Evolutionary conservation across 35 echinoderm and acorn worm genomes (phyloP), one percentile per base, ranked within the genome.

Genomic region (Diadema setosum): DNA sequence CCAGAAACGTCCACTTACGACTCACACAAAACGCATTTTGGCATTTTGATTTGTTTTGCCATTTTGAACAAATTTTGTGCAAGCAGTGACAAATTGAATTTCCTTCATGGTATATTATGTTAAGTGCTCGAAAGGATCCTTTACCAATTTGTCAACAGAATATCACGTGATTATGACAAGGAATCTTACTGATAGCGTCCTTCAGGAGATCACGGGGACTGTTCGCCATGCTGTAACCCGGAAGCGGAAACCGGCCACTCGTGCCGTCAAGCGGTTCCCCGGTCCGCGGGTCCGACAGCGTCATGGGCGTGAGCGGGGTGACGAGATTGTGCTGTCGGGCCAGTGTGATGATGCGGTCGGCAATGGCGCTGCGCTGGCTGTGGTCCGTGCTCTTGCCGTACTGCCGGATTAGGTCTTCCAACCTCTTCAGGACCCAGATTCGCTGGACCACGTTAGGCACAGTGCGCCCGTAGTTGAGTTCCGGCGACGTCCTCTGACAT

Each of bases 281-380:
- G 25, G 84, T 45, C 36, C 9, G 42, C 4, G 83, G 83, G 46
- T 93, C 81, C n/a, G 80, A 74, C 58, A 97, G 58, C 32, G 84
- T 41, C 39, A 97, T 52, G 18, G 91, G 95, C 20, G 95, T 97
- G 27, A 97, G 41, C 3, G 95, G 95, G 4, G 95, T 97, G 7
- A 90, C 87, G 16, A 97, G 70, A 45, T 97, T 97, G 42, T 97
- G 37, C 37, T 36, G 7, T 21, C 30, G 60, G 1, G 91, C 91
- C 24, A 97, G 70, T 33, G 29, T 40, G n/a, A 87, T 80, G 36
- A 97, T 92, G 25, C 86, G 82, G 32, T 93, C 91, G 15, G 91
- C 91, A 25, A 97, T 82, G 15, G 61, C 59, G 25, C 82, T 58
- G 12, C 82, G 83, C 16, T 29, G 17, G 61, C 44, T 42, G 15